Percentiles rank a stretch among this genome's conserved stretches.
phyloP scores from a whole-genome alignment of 2,797 vertebrate genomes.

The Thripadectes ignobilis region DNA sequence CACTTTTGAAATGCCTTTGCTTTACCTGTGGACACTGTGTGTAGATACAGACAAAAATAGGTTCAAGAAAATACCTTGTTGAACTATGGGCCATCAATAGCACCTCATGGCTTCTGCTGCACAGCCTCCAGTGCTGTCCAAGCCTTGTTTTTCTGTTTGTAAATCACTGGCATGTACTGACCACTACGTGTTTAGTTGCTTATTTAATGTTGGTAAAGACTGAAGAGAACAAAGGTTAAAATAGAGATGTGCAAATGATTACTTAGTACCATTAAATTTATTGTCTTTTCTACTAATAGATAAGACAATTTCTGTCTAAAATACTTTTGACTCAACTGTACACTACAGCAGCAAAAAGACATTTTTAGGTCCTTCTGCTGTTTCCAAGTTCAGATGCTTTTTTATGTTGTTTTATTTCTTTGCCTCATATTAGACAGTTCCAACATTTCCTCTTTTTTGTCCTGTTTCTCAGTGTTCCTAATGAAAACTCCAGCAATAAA shows the following conservation, averaged over 20 bases:
- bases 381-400: background rate
- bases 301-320: background rate
- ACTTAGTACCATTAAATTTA: background rate
- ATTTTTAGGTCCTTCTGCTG: background rate
- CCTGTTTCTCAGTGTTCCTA: background rate
- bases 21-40: background rate
- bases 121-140: background rate
- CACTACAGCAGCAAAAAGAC: background rate
- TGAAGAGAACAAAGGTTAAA: background rate
- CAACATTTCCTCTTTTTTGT: background rate
- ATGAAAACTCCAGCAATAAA: background rate
- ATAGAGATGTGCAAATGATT: background rate
- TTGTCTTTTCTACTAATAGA: background rate
- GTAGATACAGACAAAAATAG: background rate
- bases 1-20: background rate
- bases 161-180: background rate
- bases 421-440: background rate
- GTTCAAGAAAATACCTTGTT: background rate
- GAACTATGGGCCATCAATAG: background rate
- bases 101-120: background rate
- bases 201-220: background rate
- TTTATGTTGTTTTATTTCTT: background rate
- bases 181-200: accelerated
- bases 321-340: background rate
- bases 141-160: background rate